Evolutionary conservation across 2,888 invertebrate species (phyloP).

Genomic region (Trichogramma evanescens): DNA sequence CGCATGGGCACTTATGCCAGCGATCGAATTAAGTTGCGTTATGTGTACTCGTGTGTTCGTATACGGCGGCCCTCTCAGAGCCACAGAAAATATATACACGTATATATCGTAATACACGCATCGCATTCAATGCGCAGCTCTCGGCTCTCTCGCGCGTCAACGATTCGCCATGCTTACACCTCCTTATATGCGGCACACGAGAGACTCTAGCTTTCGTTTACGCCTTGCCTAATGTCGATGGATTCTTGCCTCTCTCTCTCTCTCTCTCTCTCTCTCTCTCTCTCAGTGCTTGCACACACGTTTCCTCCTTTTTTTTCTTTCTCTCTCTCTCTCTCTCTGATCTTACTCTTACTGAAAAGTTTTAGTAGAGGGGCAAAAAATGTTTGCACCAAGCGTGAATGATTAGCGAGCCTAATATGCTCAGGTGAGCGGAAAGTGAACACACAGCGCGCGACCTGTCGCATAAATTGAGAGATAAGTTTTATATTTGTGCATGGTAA

Average conservation of each 20-base stretch:
- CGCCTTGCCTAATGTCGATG: too few relatives aligned
- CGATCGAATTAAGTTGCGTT: slow-evolving; percentile 14
- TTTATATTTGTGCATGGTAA: too few relatives aligned
- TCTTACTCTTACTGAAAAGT: too few relatives aligned
- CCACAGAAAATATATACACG: neutral
- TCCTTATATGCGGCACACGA: neutral
- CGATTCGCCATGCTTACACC: slow-evolving; percentile 7
- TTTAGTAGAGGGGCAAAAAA: too few relatives aligned
- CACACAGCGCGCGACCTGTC: too few relatives aligned
- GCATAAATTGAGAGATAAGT: too few relatives aligned
- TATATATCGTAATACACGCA: neutral
- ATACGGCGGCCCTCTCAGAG: too few relatives aligned
- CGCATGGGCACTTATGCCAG: slow-evolving; percentile 4
- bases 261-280: neutral
- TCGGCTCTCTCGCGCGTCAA: neutral
- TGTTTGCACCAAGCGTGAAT: too few relatives aligned
- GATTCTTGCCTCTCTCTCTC: neutral
- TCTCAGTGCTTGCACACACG: neutral
- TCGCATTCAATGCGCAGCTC: neutral
- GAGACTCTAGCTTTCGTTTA: too few relatives aligned
- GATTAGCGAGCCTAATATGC: too few relatives aligned
- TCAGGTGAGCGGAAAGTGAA: too few relatives aligned
- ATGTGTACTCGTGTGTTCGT: neutral
- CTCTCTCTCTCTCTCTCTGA: neutral
- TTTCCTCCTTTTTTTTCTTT: neutral